Evolutionary conservation across 2,113 vertebrate genomes (phyloP).

Genomic region (Tetraodon nigroviridis): DNA sequence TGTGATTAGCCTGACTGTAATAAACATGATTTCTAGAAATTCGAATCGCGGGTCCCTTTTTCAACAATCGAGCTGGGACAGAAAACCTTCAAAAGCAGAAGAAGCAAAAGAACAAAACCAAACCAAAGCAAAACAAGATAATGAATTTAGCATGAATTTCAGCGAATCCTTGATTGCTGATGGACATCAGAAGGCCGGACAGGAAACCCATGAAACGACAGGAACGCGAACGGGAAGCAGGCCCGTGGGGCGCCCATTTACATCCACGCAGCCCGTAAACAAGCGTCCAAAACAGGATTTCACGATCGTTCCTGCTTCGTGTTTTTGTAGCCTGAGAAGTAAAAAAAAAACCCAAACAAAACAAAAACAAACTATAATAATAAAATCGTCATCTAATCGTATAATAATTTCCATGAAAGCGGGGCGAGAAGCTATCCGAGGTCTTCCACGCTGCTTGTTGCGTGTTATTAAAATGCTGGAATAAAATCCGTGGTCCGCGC

Average conservation of each 20-base stretch:
- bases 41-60: no score
- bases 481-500: slow-evolving; percentile 76
- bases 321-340: neutral
- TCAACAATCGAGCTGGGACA: no score
- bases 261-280: slow-evolving; percentile 22
- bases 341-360: no score
- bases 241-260: slow-evolving; percentile 17
- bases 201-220: slow-evolving; percentile 1
- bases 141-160: neutral
- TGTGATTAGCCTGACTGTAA: no score
- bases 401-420: slow-evolving; percentile 3
- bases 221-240: slow-evolving; percentile 19
- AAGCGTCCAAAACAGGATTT: slow-evolving; percentile 29
- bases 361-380: no score
- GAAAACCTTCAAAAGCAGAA: no score
- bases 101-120: neutral
- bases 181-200: neutral
- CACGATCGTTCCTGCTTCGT: neutral
- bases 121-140: neutral
- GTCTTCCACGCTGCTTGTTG: slow-evolving; percentile 60
- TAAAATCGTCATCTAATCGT: slow-evolving; percentile 11
- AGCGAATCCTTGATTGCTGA: no score
- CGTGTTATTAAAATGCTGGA: slow-evolving; percentile 74
- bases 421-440: slow-evolving; percentile 24
- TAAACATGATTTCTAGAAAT: no score